Base-by-base conservation (phyloP, 2,797 vertebrate genomes). In the Thaleichthys pacificus region DNA sequence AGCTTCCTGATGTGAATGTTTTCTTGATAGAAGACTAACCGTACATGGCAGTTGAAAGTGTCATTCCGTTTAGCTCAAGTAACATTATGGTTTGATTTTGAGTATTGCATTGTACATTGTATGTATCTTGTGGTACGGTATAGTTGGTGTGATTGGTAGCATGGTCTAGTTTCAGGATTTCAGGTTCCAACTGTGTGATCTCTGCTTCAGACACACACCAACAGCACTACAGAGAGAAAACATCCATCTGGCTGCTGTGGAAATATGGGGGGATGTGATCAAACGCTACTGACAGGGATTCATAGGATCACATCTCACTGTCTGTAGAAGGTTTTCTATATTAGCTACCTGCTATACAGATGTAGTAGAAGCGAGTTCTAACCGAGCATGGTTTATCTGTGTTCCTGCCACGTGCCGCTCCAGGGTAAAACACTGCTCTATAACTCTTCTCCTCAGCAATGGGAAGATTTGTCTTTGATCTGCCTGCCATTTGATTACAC, bases 401-500 rank as follows among this genome's bases (percentile, higher is more conserved):
- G 49, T 56, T 56, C 4, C 6, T 30, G 47, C 57, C n/a, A 47
- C 64, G 58, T 74, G 61, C 49, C 56, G 21, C 51, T n/a, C 72
- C 35, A 76, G 65, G 51, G 58, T 69, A 56, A 60, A 61, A 71
- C 72, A 61, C 17, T 47, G 30, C 21, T 22, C 42, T 26, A 5
- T n/a, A 51, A 32, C 51, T 66, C 26, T 56, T 72, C 61, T 65
- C 72, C 54, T 54, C 26, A 54, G 64, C 62, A 69, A 60, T 70
- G 65, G 47, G 42, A 69, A 57, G 35, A 9, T 47, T 74, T 66
- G 47, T 58, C 64, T 82, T 71, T 72, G 77, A 84, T 76, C 71
- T 76, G 26, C 22, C 49, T 19, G 26, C 68, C 66, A 63, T 70
- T 71, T 75, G 70, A 81, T 72, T 66, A 78, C 58, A 74, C 75